A percentile compares a stretch with the other conserved stretches of the same genome.
Conservation (phyloP, 2,888 invertebrate genomes). For the Portevinia maculata region DNA sequence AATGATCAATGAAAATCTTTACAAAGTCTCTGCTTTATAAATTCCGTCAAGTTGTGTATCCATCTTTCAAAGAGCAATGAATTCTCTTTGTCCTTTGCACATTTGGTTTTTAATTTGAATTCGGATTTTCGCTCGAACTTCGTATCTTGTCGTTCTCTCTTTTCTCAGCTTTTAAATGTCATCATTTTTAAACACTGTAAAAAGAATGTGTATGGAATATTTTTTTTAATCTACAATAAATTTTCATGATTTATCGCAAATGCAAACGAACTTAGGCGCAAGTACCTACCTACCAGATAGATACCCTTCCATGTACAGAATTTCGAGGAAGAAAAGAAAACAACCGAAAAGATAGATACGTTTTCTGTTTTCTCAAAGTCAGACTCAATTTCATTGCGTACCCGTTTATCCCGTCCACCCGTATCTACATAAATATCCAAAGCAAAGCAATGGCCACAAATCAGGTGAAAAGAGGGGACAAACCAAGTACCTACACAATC, state of each 20-base stretch:
- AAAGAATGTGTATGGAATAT: conserved; percentile 29
- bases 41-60: too few relatives aligned
- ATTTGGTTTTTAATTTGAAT: not conserved
- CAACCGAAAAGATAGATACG: conserved; percentile 25
- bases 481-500: conserved; percentile 4
- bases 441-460: conserved; percentile 5
- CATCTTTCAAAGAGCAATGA: not conserved
- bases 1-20: too few relatives aligned
- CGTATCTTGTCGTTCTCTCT: conserved; percentile 23
- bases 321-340: conserved; percentile 20
- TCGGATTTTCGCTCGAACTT: conserved; percentile 7
- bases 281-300: not conserved
- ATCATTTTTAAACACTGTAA: not conserved
- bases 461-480: not conserved
- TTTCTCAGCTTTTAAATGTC: conserved; percentile 26
- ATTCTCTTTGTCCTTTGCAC: not conserved
- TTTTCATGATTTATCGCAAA: conserved; percentile 55
- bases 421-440: not conserved
- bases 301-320: not conserved
- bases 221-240: conserved; percentile 54
- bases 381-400: conserved; percentile 28
- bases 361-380: conserved; percentile 19
- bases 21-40: too few relatives aligned
- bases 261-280: conserved; percentile 28
- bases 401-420: too few relatives aligned